These are phyloP conservation scores for Brachypodius melanocephalos DNA, from an alignment of 2,113 vertebrate species.

Conservation along the genomic window DNA sequence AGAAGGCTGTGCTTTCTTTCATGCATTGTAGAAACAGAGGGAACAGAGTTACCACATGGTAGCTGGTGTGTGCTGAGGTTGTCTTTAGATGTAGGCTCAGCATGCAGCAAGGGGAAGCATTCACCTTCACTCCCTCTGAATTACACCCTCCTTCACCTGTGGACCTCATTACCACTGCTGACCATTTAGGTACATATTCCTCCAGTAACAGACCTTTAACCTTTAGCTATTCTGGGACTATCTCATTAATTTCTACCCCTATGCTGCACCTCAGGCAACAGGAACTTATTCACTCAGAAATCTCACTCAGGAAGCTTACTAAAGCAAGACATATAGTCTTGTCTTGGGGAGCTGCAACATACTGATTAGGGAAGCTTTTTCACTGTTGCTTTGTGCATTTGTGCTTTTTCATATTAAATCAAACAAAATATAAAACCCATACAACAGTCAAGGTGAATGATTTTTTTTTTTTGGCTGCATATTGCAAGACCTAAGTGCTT, in stretches of 20 bases:
- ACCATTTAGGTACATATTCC: background rate
- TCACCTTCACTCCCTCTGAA: background rate
- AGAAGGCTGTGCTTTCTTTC: background rate
- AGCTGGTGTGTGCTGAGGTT: background rate
- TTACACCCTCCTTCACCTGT: background rate
- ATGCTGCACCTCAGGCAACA: background rate
- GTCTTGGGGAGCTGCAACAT: background rate
- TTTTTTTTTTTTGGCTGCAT: background rate
- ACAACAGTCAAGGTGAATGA: background rate
- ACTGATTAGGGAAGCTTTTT: background rate
- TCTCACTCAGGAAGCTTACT: background rate
- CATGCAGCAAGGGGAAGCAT: background rate
- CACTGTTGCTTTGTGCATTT: background rate
- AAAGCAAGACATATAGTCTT: background rate
- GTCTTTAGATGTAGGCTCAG: background rate
- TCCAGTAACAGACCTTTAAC: background rate
- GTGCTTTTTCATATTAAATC: background rate
- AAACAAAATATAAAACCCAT: background rate
- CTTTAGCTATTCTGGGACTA: background rate
- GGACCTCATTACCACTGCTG: background rate
- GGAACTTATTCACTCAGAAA: background rate
- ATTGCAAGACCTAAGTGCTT: background rate
- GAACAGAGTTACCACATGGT: background rate
- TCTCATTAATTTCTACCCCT: background rate
- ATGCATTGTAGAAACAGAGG: background rate